Base-by-base conservation (phyloP, 1,140 invertebrate genomes). In the Sycobia sp. region DNA sequence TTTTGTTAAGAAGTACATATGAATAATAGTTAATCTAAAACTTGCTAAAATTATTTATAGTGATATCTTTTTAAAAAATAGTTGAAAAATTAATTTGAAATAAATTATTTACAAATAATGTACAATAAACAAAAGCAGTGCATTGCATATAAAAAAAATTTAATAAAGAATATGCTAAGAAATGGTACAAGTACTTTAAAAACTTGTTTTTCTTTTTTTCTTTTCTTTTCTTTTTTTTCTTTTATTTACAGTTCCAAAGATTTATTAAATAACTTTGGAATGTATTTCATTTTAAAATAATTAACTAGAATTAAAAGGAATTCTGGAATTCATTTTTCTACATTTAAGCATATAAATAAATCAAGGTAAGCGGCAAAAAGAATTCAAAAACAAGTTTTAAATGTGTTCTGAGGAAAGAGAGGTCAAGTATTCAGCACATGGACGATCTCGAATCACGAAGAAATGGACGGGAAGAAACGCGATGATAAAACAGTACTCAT, bases 91-190 rank as follows among this genome's bases (percentile, higher is more conserved):
- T 47, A 65, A 65, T 65, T 65, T 65, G 47, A 46, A 49, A 65
- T 59, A 65, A 63, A 63, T 32, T 65, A 65, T 65, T 65, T 65
- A 65, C 55, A 65, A 59, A 65, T 58, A 58, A 65, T 65, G 55
- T 65, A 65, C 55, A 65, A 65, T 65, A 59, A 65, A 58, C 27
- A 36, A 46, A 43, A 65, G 39, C 55, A 59, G 47, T 65, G 25
- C 56, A 65, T 43, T 49, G 46, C 53, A 43, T 62, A 64, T 51
- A 58, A 34, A 61, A n/a, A 62, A 62, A 62, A 55, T 46, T 41
- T 32, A 58, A 64, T 57, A 64, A 64, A 64, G 25, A 57, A 51
- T 51, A 58, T 14, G 27, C 22, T 58, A 65, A 51, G 38, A 57
- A 41, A 53, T 58, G 36, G 27, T 63, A 51, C 44, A 63, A 57